Evolutionary conservation across 2,888 invertebrate species (phyloP), one percentile per base, ranked within the genome.

Genomic region (Tyria jacobaeae): DNA sequence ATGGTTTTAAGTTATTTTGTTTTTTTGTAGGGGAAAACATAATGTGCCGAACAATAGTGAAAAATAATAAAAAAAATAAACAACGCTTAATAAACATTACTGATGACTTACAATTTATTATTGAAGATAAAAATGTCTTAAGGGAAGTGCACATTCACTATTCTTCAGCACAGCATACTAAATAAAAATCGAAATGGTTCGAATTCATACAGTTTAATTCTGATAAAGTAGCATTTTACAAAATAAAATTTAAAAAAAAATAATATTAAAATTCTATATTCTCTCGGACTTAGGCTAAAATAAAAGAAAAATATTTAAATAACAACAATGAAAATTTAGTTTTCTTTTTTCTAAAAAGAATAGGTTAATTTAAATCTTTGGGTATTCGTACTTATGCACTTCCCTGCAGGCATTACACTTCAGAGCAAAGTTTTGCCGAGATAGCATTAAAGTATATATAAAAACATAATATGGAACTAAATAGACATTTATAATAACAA

Each of bases 41-140:
- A 79, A 92, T 95, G 96, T 96, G 96, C 96, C 96, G 96, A 96
- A 96, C 96, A 96, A 96, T 96, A 96, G 96, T 96, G 96, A 96
- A 96, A 96, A 75, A 76, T 60, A 71, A 62, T 78, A 80, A 74
- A 83, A 82, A 84, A 83, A 76, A 80, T 82, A 81, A 71, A 78
- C 66, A 80, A 76, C 72, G 81, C 73, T 77, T 74, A 70, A 48
- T 57, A 71, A 76, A 70, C 62, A 65, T 73, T 68, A 68, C 55
- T 56, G 17, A 57, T 74, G 66, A 69, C 76, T 72, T 69, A 77
- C 71, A 73, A 72, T 72, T 49, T 74, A 80, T 71, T 79, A 71
- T 74, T 77, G 62, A 70, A 62, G 66, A 73, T 73, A 70, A 75
- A 71, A 71, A 83, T 86, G 86, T 80, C 77, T 89, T 85, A 88